phyloP scores from a whole-genome alignment of 1,140 invertebrate genomes.

The Sycobia sp. region DNA sequence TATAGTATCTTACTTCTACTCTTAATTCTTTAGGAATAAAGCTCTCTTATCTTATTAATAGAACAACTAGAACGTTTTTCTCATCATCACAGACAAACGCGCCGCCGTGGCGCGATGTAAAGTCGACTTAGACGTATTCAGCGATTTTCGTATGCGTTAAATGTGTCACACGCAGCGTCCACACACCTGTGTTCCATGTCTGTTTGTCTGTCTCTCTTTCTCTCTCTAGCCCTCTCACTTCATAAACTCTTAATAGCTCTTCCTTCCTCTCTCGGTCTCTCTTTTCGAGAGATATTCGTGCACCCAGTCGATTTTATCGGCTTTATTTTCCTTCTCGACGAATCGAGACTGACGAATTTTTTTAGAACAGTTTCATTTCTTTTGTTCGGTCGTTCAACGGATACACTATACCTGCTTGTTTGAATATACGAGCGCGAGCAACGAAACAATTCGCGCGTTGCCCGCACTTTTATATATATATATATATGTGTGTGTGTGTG shows the following conservation, averaged over 20 bases:
- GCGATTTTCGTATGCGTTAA: slow-evolving; percentile 10
- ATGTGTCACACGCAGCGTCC: slow-evolving; percentile 26
- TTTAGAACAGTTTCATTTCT: slow-evolving; percentile 17
- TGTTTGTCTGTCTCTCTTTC: slow-evolving; percentile 33
- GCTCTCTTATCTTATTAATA: slow-evolving; percentile 32
- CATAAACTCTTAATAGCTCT: slow-evolving; percentile 7
- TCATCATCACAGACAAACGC: slow-evolving; percentile 36
- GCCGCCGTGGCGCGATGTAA: slow-evolving; percentile 19
- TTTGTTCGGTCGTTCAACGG: slow-evolving; percentile 24
- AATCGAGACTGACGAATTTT: slow-evolving; percentile 26
- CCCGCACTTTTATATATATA: not conserved
- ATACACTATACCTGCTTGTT: slow-evolving; percentile 18
- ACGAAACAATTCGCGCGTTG: slow-evolving; percentile 14
- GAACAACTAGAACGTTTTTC: slow-evolving; percentile 31
- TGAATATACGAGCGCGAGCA: slow-evolving; percentile 10
- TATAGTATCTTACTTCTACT: slow-evolving; percentile 31
- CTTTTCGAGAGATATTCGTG: slow-evolving; percentile 18
- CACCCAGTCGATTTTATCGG: not conserved
- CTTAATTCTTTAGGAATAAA: slow-evolving; percentile 31
- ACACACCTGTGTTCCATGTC: slow-evolving; percentile 26
- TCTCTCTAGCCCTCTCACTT: slow-evolving; percentile 13
- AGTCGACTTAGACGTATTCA: slow-evolving; percentile 28
- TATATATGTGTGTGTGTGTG: too few species aligned
- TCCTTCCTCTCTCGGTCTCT: slow-evolving; percentile 20
- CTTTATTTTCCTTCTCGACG: slow-evolving; percentile 20